These are phyloP conservation scores for Theocolax elegans DNA, from an alignment of 1,140 invertebrate species.

Conservation along the genomic window DNA sequence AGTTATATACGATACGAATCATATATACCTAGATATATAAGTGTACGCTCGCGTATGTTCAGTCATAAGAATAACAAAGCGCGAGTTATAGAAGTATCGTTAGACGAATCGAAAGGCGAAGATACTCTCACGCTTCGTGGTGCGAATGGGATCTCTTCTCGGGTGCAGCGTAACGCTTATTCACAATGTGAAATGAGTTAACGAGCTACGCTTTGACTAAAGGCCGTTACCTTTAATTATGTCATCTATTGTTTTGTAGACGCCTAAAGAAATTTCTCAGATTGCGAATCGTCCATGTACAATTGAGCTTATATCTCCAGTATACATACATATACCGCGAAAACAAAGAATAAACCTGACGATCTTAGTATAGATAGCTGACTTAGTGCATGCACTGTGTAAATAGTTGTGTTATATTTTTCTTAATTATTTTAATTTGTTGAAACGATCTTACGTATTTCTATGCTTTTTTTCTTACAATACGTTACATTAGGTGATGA, in stretches of 20 bases:
- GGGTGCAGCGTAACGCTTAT: neutral
- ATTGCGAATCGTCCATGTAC: conserved; percentile 13
- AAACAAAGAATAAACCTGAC: neutral
- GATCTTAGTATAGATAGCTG: neutral
- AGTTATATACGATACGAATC: too few species aligned
- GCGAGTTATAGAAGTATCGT: neutral
- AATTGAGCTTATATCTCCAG: too few species aligned
- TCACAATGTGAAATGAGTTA: conserved; percentile 27
- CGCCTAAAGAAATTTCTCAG: conserved; percentile 23
- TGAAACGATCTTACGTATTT: too few species aligned
- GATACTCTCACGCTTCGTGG: conserved; percentile 30
- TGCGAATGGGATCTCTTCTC: conserved; percentile 16
- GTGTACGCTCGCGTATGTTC: too few species aligned
- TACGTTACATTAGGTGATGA: too few species aligned
- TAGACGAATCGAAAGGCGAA: conserved; percentile 4
- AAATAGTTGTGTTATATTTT: neutral
- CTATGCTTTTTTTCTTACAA: too few species aligned
- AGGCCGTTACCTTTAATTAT: conserved; percentile 43
- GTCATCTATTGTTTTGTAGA: conserved; percentile 40
- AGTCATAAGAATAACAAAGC: neutral
- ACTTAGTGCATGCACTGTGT: neutral
- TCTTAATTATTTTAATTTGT: too few species aligned
- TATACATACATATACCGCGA: too few species aligned
- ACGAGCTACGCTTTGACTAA: conserved; percentile 16
- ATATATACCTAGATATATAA: too few species aligned